A percentile compares a stretch with the other conserved stretches of the same genome.
Evolutionary conservation across 2,797 vertebrate species (phyloP).

Genomic region (Florisuga fusca): DNA sequence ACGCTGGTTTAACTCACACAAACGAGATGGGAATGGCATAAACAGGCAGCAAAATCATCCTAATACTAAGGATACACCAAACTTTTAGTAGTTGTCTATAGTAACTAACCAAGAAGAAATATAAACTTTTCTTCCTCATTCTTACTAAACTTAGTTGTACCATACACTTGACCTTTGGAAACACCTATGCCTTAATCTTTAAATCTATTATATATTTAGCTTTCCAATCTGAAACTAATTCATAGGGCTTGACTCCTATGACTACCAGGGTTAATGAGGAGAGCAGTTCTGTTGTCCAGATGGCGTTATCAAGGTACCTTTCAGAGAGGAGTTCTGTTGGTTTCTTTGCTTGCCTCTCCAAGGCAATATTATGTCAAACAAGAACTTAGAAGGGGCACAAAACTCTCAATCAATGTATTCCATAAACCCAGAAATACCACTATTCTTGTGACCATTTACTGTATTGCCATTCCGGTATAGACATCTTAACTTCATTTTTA

Average conservation of each 20-base stretch:
- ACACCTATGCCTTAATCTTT: background rate
- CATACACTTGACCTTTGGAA: background rate
- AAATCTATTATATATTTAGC: background rate
- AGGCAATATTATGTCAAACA: background rate
- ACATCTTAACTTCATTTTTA: background rate
- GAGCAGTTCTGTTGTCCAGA: background rate
- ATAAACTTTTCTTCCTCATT: background rate
- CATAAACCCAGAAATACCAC: background rate
- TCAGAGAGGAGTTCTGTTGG: background rate
- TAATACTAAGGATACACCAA: background rate
- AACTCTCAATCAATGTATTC: background rate
- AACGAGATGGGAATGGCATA: background rate
- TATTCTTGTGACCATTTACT: background rate
- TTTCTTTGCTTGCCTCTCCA: background rate
- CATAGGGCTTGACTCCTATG: background rate
- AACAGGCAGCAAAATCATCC: conserved; percentile 1
- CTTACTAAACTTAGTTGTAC: background rate
- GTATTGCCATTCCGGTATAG: background rate
- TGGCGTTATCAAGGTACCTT: background rate
- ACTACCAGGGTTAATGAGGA: background rate
- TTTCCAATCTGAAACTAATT: background rate
- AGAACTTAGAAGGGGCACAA: background rate
- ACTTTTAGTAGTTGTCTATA: background rate
- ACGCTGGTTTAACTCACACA: background rate
- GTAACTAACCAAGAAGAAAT: background rate